phyloP scores from a whole-genome alignment of 2,113 vertebrate species.

The Silurus meridionalis region DNA sequence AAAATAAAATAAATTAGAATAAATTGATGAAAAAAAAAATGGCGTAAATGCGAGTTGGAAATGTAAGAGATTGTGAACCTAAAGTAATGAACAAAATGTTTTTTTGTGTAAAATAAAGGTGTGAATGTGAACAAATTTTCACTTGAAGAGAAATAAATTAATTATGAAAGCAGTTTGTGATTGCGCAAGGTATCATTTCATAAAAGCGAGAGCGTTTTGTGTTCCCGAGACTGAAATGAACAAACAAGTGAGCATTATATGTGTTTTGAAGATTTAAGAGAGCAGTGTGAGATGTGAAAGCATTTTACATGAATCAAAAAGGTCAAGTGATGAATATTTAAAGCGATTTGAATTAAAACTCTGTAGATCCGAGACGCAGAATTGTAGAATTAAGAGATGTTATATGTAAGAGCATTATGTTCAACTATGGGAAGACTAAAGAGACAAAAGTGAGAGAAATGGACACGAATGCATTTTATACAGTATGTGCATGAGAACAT shows the following conservation, averaged over 20 bases:
- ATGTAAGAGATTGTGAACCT: not conserved
- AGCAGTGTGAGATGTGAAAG: not conserved
- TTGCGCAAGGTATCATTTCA: no score
- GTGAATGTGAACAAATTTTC: not conserved
- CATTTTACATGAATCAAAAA: not conserved
- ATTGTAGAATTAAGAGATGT: not conserved
- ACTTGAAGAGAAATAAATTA: not conserved
- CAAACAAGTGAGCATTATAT: not conserved
- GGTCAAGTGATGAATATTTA: not conserved
- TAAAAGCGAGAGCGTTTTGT: not conserved
- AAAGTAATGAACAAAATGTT: not conserved
- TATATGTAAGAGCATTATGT: not conserved
- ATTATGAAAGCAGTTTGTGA: not conserved
- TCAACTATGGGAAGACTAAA: not conserved
- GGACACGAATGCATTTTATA: no score
- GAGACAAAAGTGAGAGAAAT: not conserved
- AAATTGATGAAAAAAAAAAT: not conserved
- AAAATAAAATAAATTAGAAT: not conserved
- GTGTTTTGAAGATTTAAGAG: no score
- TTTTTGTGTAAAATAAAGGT: not conserved
- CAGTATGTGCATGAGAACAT: not conserved
- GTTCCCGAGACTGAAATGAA: not conserved
- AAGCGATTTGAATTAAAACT: not conserved
- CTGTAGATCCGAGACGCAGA: not conserved
- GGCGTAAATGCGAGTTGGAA: no score